Base-by-base conservation (phyloP, 2,888 invertebrate species). In the Lochmaea capreae region DNA sequence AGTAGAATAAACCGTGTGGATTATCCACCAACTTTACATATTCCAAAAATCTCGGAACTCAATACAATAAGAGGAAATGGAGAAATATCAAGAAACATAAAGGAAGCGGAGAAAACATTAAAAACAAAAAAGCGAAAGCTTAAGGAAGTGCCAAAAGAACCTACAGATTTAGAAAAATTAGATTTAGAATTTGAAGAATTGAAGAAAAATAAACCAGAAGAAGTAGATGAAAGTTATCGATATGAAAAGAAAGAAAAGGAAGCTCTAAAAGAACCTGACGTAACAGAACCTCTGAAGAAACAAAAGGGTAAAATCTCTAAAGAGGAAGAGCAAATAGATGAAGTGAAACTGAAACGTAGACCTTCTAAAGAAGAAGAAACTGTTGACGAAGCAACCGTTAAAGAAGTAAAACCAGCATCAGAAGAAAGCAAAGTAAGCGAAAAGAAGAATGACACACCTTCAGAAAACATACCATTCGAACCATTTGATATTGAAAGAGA, bases 1-100 rank as follows among this genome's bases (percentile, higher is more conserved):
- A 94, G 94, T 84, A 89, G 92, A 78, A 92, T 94, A 18, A 89
- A 87, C 63, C 89, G 89, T 79, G 84, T 89, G 0, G 87, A 88
- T 68, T 88, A 88, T 78, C 87, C 88, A 69, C 85, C 87, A 18
- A 67, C 80, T n/a, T 81, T 86, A 73, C 81, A 85, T 52, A 75
- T 77, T 61, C 84, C 85, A 6, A 74, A 83, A 49, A 80, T 88
- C 33, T 85, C 85, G 46, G 76, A 86, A 76, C 79, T 85, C 78
- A 84, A 85, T 49, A 83, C 82, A 54, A 70, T 81, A 22, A 84
- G 81, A 77, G 86, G 86, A 69, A 84, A 83, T 74, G 90, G 89
- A 18, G 83, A 87, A 65, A 81, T 90, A 8, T 89, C 89, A 3
- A 85, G 88, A 76, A 89, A 89, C 75, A 80, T 88, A 33, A 86